phyloP scores from a whole-genome alignment of 2,888 invertebrate species.

The Caenorhabditis sp. region DNA sequence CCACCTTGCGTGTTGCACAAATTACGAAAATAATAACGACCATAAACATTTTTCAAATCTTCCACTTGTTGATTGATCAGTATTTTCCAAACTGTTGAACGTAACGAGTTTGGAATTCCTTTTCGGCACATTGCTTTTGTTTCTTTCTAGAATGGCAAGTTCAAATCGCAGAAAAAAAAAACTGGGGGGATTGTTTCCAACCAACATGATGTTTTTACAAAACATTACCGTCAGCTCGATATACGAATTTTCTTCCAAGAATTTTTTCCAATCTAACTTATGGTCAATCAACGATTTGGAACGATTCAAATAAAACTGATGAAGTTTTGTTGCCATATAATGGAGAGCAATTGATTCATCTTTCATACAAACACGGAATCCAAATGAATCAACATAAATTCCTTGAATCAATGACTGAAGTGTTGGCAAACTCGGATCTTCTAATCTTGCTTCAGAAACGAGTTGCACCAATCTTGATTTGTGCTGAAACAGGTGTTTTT shows the following conservation, averaged over 20 bases:
- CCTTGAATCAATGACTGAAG: conserved; percentile 69
- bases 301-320: conserved; percentile 44
- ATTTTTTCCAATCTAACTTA: conserved; percentile 72
- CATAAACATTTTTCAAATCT: conserved; percentile 72
- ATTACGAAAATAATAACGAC: conserved; percentile 73
- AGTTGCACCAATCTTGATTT: conserved; percentile 72
- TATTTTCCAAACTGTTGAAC: conserved; percentile 73
- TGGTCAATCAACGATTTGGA: conserved; percentile 70
- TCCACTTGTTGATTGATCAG: conserved; percentile 71
- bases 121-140: conserved; percentile 72
- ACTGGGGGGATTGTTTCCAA: too few relatives aligned
- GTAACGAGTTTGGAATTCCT: conserved; percentile 73
- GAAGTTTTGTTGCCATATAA: conserved; percentile 74
- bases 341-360: conserved; percentile 73
- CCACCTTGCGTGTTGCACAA: conserved; percentile 71
- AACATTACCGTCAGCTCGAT: conserved; percentile 37
- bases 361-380: conserved; percentile 73
- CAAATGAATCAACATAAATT: conserved; percentile 74
- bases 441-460: conserved; percentile 72
- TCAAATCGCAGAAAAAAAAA: neutral
- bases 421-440: conserved; percentile 74
- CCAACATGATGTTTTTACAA: neutral
- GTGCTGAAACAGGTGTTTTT: conserved; percentile 70
- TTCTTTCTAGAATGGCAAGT: conserved; percentile 72
- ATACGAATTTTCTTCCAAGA: conserved; percentile 66